A percentile compares a stretch with the other conserved stretches of the same genome.
Evolutionary conservation across 2,888 invertebrate genomes (phyloP).

Genomic region (Penaeus monodon): DNA sequence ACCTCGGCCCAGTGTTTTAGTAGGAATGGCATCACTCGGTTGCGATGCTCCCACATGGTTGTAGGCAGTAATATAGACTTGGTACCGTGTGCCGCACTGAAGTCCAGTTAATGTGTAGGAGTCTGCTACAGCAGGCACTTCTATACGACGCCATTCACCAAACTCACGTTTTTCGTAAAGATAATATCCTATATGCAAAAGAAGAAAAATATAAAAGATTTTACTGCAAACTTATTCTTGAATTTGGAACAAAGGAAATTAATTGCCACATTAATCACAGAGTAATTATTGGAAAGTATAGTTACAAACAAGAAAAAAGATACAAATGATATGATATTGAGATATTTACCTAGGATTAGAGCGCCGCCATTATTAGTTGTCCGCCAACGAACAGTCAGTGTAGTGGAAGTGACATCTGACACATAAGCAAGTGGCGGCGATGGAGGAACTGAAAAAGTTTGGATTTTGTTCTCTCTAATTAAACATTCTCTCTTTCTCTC

Average conservation of each 20-base stretch:
- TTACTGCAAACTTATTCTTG: too few species aligned
- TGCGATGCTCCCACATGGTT: slow-evolving; percentile 69
- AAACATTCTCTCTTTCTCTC: not conserved
- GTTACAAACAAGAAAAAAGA: too few species aligned
- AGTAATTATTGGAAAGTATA: too few species aligned
- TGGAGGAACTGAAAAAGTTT: slow-evolving; percentile 76
- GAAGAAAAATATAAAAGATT: not conserved
- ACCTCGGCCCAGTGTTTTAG: slow-evolving; percentile 71
- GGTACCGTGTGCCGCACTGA: slow-evolving; percentile 90
- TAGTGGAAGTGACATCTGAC: slow-evolving; percentile 82
- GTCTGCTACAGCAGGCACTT: slow-evolving; percentile 84
- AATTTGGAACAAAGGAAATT: too few species aligned
- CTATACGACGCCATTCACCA: slow-evolving; percentile 92
- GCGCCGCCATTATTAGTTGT: slow-evolving; percentile 80
- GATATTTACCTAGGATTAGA: slow-evolving; percentile 74
- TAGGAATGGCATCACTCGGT: slow-evolving; percentile 69
- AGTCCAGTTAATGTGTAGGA: slow-evolving; percentile 84
- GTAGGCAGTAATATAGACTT: slow-evolving; percentile 78
- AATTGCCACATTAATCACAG: too few species aligned
- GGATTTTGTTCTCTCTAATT: too few species aligned
- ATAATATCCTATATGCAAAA: slow-evolving; percentile 78
- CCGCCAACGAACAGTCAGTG: slow-evolving; percentile 82
- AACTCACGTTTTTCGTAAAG: slow-evolving; percentile 91
- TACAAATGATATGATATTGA: too few species aligned
- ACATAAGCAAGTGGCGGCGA: slow-evolving; percentile 81